Evolutionary conservation across 2,888 invertebrate genomes (phyloP).

Genomic region (Parnassius apollo): DNA sequence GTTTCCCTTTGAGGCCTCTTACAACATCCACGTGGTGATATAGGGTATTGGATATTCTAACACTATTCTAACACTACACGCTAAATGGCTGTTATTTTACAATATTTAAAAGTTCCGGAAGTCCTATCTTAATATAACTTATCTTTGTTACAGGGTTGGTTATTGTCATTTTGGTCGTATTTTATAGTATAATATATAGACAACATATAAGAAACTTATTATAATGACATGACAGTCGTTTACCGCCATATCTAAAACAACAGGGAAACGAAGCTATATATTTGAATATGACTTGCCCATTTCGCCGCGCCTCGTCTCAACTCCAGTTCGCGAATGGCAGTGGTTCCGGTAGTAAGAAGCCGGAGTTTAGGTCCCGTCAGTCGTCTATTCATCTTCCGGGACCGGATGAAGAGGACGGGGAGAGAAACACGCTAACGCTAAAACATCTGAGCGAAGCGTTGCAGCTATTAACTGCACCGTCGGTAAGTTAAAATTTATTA

Average conservation of each 20-base stretch:
- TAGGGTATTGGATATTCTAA: no score
- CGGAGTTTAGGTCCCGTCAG: slow-evolving; percentile 80
- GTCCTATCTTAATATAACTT: no score
- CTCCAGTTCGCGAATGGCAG: slow-evolving; percentile 77
- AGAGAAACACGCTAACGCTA: slow-evolving; percentile 85
- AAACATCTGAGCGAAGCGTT: slow-evolving; percentile 91
- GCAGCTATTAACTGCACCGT: slow-evolving; percentile 89
- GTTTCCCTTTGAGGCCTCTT: no score
- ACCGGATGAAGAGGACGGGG: slow-evolving; percentile 83
- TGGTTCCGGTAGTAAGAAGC: slow-evolving; percentile 60
- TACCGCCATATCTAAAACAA: slow-evolving; percentile 11
- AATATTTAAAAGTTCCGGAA: neutral
- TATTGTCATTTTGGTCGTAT: neutral
- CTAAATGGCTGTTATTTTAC: neutral
- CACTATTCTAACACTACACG: no score
- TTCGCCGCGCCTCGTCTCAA: slow-evolving; percentile 79
- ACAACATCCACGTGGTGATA: no score
- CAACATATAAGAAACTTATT: neutral
- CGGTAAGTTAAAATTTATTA: slow-evolving; percentile 81
- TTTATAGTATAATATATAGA: neutral
- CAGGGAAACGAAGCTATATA: slow-evolving; percentile 8
- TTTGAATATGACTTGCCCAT: slow-evolving; percentile 78
- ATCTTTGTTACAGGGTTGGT: slow-evolving; percentile 17
- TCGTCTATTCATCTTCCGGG: slow-evolving; percentile 84
- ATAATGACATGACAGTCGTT: slow-evolving; percentile 33